Percentiles rank a stretch among this genome's conserved stretches.
Evolutionary conservation across 2,113 vertebrate genomes (phyloP).

Genomic region (Tyrannus savana): DNA sequence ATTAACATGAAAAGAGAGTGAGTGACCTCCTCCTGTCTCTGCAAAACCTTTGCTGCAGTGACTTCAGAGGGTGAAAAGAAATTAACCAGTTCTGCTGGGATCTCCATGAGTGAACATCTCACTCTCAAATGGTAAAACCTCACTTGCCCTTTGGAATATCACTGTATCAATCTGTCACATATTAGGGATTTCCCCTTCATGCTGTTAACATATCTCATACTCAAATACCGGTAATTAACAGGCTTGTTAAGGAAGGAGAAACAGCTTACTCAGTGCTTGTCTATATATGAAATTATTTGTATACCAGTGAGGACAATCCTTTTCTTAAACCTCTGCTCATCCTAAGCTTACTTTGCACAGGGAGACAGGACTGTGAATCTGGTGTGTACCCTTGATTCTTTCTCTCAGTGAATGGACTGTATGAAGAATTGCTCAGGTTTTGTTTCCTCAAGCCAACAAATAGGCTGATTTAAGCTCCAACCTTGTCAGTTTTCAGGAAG

Average conservation of each 20-base stretch:
- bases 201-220: not conserved
- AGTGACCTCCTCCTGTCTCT: not conserved
- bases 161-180: constrained; percentile 26
- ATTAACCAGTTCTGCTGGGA: not conserved
- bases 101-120: not conserved
- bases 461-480: not conserved
- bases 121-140: not conserved
- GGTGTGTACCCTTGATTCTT: not conserved
- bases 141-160: not conserved
- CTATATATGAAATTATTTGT: not conserved
- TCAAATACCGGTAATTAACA: not conserved
- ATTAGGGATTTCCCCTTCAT: constrained; percentile 16
- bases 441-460: not conserved
- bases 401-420: not conserved
- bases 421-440: not conserved
- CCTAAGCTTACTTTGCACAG: not conserved
- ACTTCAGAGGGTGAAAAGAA: not conserved
- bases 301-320: not conserved
- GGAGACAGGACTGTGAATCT: not conserved
- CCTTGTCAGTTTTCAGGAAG: not conserved
- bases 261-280: not conserved
- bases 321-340: not conserved
- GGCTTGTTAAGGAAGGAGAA: not conserved
- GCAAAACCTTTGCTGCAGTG: not conserved
- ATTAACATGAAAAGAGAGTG: constrained; percentile 12